These are phyloP conservation scores for Diorhabda carinulata DNA, from an alignment of 1,140 invertebrate genomes.

Conservation along the genomic window DNA sequence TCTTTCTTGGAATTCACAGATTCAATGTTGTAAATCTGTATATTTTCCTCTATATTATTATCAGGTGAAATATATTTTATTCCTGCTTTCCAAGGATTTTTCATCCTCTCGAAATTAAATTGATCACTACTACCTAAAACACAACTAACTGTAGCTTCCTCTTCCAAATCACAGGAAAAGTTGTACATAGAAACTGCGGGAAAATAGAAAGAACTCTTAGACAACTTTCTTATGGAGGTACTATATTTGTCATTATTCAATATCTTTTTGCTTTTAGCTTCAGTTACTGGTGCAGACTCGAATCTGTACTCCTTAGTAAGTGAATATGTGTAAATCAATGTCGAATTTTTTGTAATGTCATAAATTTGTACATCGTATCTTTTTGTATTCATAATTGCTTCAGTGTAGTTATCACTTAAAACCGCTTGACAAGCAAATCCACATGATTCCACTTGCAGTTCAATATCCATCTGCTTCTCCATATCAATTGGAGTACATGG, in stretches of 20 bases:
- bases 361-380: conserved; percentile 55
- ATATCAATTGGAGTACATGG: conserved; percentile 55
- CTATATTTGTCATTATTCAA: conserved; percentile 58
- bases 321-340: conserved; percentile 47
- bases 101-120: conserved; percentile 20
- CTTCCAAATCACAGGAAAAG: conserved; percentile 34
- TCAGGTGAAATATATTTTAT: conserved; percentile 19
- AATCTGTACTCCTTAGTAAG: conserved; percentile 41
- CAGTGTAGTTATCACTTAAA: conserved; percentile 48
- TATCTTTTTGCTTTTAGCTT: conserved; percentile 53
- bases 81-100: conserved; percentile 20
- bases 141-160: conserved; percentile 25
- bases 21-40: conserved; percentile 28
- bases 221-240: conserved; percentile 55
- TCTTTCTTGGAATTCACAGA: conserved; percentile 20
- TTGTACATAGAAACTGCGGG: conserved; percentile 50
- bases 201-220: conserved; percentile 57
- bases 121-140: conserved; percentile 29
- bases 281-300: conserved; percentile 44
- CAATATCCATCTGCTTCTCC: conserved; percentile 46
- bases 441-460: conserved; percentile 52
- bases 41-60: conserved; percentile 35
- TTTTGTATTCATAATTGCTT: conserved; percentile 50
- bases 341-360: conserved; percentile 47
- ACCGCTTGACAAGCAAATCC: conserved; percentile 59